phyloP scores from a whole-genome alignment of 2,113 vertebrate species.

The Cettia cetti region DNA sequence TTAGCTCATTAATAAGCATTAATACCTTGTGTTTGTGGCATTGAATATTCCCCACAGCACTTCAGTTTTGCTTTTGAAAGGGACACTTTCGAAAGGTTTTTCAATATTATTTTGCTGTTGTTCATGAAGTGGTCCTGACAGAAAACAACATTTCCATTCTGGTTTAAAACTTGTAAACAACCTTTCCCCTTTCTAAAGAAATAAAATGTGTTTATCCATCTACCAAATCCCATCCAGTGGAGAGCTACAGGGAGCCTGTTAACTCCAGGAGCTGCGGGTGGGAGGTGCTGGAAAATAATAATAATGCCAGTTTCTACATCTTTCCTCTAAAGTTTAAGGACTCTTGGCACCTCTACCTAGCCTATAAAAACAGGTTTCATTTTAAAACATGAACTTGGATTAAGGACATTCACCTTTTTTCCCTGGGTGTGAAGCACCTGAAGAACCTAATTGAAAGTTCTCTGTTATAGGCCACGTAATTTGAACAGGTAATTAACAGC shows the following conservation, averaged over 20 bases:
- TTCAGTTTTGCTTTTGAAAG: conserved; percentile 19
- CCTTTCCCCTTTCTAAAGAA: conserved; percentile 11
- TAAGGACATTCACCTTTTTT: neutral
- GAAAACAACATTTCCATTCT: conserved; percentile 30
- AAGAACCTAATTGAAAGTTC: neutral
- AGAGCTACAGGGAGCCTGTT: conserved; percentile 30
- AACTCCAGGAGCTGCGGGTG: neutral
- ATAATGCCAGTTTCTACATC: neutral
- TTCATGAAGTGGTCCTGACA: neutral
- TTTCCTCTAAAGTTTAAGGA: neutral
- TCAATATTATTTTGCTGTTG: neutral
- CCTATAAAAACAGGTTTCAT: neutral
- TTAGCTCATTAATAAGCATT: conserved; percentile 12
- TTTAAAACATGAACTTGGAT: neutral
- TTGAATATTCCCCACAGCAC: neutral
- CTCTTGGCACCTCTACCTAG: neutral
- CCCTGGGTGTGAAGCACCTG: neutral
- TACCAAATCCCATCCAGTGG: neutral
- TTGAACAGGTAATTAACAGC: neutral
- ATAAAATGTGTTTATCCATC: conserved; percentile 21
- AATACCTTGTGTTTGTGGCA: neutral
- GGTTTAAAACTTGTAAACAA: conserved; percentile 42
- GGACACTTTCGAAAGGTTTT: conserved; percentile 21
- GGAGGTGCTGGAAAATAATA: neutral
- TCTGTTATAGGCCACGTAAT: fast-evolving